phyloP scores from a whole-genome alignment of 2,113 vertebrate genomes.

The Castor canadensis region DNA sequence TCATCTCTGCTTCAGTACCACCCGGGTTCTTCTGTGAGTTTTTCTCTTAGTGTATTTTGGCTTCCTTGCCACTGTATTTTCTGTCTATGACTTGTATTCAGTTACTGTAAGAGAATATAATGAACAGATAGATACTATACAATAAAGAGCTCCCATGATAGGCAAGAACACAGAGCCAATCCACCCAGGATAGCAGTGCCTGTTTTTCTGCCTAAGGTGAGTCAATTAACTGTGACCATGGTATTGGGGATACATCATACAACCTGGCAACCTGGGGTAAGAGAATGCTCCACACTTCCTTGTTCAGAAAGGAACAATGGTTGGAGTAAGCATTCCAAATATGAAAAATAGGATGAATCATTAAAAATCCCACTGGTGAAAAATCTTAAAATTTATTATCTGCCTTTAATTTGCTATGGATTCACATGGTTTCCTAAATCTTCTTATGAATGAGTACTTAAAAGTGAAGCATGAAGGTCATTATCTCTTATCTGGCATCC shows the following conservation, averaged over 20 bases:
- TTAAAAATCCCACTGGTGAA: neutral
- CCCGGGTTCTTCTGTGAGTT: neutral
- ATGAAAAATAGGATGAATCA: neutral
- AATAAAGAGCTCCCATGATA: neutral
- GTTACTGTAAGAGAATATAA: neutral
- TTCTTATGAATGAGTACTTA: neutral
- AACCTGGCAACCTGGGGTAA: neutral
- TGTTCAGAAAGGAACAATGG: neutral
- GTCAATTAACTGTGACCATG: neutral
- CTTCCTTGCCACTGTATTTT: neutral
- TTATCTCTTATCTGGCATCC: neutral
- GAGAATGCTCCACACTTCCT: neutral
- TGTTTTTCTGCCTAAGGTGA: neutral
- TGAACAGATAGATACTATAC: neutral
- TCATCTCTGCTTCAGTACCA: neutral
- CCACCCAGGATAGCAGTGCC: neutral
- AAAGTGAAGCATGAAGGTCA: neutral
- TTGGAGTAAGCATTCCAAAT: neutral
- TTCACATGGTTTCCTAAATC: slow-evolving; percentile 42
- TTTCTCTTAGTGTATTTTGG: neutral
- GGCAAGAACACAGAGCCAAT: neutral
- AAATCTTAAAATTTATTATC: slow-evolving; percentile 30
- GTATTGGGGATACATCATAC: neutral
- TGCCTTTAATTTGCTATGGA: neutral
- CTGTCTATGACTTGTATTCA: neutral